Conservation (phyloP, 2,797 vertebrate genomes). For the Trachops cirrhosus region DNA sequence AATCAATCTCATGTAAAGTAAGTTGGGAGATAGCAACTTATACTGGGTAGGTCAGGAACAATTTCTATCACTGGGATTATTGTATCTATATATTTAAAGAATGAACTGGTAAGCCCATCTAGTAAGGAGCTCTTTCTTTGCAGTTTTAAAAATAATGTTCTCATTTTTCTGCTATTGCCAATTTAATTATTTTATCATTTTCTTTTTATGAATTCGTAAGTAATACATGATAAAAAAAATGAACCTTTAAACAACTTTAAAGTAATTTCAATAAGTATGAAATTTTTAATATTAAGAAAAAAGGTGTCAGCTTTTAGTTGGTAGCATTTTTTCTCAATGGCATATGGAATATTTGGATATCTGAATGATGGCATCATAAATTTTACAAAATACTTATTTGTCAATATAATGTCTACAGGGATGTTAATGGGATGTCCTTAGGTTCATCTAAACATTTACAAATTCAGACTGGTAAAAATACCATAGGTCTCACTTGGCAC, state of each 20-base stretch:
- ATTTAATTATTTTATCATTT: background rate
- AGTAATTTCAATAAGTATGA: background rate
- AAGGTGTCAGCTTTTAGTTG: background rate
- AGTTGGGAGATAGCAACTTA: background rate
- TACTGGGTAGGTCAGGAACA: background rate
- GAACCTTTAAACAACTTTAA: background rate
- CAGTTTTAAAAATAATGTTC: constrained; percentile 8
- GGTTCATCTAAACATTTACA: background rate
- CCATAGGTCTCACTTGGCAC: background rate
- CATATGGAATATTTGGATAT: background rate
- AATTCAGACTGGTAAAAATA: background rate
- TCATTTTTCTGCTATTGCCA: background rate
- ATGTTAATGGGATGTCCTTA: background rate
- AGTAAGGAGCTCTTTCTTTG: background rate
- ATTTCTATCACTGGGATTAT: background rate
- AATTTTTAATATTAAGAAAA: background rate
- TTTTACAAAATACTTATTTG: background rate
- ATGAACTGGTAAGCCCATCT: background rate
- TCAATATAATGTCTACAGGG: background rate
- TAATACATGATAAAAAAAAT: background rate
- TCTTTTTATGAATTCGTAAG: constrained; percentile 30
- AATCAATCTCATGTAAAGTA: background rate
- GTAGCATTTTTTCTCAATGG: constrained; percentile 2
- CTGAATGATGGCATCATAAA: background rate
- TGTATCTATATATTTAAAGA: background rate